These are phyloP conservation scores for Smittia aterrima DNA, from an alignment of 2,888 invertebrate genomes.

Conservation along the genomic window DNA sequence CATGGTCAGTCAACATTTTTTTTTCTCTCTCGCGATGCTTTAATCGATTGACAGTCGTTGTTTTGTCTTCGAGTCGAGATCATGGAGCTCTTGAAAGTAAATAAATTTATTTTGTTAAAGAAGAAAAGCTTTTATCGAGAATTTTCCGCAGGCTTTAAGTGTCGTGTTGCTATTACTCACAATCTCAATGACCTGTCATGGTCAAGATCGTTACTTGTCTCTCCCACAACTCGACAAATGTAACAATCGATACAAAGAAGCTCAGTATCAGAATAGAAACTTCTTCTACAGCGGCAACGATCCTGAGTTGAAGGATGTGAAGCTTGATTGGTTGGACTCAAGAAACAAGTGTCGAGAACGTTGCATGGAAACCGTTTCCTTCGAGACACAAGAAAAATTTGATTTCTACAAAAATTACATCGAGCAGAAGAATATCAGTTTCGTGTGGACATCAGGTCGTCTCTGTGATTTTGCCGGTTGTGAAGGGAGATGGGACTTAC, in stretches of 20 bases:
- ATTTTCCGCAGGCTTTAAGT: too few relatives aligned
- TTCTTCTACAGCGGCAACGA: constrained; percentile 26
- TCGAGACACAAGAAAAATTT: constrained; percentile 20
- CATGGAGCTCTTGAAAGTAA: too few relatives aligned
- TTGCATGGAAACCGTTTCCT: constrained; percentile 27
- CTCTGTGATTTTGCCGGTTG: constrained; percentile 24
- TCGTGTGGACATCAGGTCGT: constrained; percentile 23
- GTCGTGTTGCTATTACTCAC: too few relatives aligned
- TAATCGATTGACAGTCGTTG: too few relatives aligned
- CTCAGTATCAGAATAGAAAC: neutral
- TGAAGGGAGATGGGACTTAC: constrained; percentile 30
- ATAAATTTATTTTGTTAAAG: too few relatives aligned
- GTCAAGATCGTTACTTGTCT: too few relatives aligned
- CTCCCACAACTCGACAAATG: too few relatives aligned
- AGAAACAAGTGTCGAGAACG: constrained; percentile 7
- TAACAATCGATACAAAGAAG: neutral
- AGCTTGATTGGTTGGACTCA: constrained; percentile 21
- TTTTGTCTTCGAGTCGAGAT: too few relatives aligned
- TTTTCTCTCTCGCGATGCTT: too few relatives aligned
- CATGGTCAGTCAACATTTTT: too few relatives aligned
- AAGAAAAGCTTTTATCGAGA: too few relatives aligned
- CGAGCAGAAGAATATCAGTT: neutral
- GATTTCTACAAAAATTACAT: constrained; percentile 17
- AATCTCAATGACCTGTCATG: too few relatives aligned
- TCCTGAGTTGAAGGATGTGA: constrained; percentile 1